Conservation (phyloP, 2,797 vertebrate species). For the Syngnathus acus region DNA sequence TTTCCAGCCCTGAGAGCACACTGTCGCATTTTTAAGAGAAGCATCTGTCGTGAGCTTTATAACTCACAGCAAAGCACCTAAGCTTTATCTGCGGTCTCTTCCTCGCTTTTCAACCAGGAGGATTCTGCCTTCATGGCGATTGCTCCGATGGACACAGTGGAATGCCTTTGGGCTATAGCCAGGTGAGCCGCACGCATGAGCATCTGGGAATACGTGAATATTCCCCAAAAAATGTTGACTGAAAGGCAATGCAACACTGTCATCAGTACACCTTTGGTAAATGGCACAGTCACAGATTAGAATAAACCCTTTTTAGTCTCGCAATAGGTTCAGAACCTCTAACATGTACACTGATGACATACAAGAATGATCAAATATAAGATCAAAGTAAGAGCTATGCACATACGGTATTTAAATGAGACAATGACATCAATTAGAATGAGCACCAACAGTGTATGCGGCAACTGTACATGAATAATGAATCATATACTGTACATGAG, state of each 20-base stretch:
- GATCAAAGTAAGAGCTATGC: neutral
- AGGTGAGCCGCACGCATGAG: neutral
- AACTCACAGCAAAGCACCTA: constrained; percentile 45
- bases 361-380: neutral
- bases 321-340: neutral
- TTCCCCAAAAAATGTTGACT: too few species aligned
- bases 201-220: neutral
- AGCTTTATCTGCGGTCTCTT: constrained; percentile 39
- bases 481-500: neutral
- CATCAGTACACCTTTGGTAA: constrained; percentile 28
- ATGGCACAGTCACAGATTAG: constrained; percentile 6
- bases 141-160: constrained; percentile 35
- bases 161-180: constrained; percentile 24
- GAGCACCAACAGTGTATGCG: neutral
- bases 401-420: neutral
- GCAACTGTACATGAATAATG: neutral
- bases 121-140: constrained; percentile 32
- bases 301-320: neutral
- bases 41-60: constrained; percentile 55
- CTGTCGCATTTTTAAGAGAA: constrained; percentile 52
- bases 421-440: neutral
- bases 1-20: constrained; percentile 20
- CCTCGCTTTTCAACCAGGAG: constrained; percentile 17
- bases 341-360: neutral
- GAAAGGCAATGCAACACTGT: constrained; percentile 4